A percentile compares a stretch with the other conserved stretches of the same genome.
phyloP scores from a whole-genome alignment of 1,140 invertebrate genomes.

The Eueides isabella region DNA sequence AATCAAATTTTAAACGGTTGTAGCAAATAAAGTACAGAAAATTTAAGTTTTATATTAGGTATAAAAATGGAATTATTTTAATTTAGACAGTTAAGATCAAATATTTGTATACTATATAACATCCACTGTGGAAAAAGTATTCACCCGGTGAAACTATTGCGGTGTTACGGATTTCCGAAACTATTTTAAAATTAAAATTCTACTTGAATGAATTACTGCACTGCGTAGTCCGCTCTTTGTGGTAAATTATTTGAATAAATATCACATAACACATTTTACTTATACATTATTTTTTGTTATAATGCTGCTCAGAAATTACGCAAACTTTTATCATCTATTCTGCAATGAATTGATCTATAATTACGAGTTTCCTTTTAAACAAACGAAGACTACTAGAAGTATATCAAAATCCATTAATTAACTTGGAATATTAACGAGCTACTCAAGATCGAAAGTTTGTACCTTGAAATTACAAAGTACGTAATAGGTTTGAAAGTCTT shows the following conservation, averaged over 20 bases:
- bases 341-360: slow-evolving; percentile 55
- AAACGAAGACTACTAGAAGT: slow-evolving; percentile 56
- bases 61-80: background rate
- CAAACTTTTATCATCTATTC: slow-evolving; percentile 22
- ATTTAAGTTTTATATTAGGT: too few species aligned
- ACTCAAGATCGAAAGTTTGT: slow-evolving; percentile 70
- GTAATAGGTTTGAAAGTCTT: slow-evolving; percentile 72
- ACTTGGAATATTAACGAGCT: slow-evolving; percentile 76
- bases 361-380: slow-evolving; percentile 63
- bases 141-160: slow-evolving; percentile 41
- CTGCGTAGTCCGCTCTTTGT: slow-evolving; percentile 45
- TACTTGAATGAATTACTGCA: slow-evolving; percentile 67
- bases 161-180: slow-evolving; percentile 65
- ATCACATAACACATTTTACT: slow-evolving; percentile 34
- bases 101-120: slow-evolving; percentile 20
- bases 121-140: slow-evolving; percentile 27
- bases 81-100: background rate
- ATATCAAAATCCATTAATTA: slow-evolving; percentile 78
- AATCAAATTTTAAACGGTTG: too few species aligned
- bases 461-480: slow-evolving; percentile 73
- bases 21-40: too few species aligned
- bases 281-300: slow-evolving; percentile 13
- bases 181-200: slow-evolving; percentile 79
- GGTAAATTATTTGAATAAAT: slow-evolving; percentile 48
- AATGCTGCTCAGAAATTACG: slow-evolving; percentile 23